Evolutionary conservation across 2,797 vertebrate species (phyloP).

Genomic region (Paramormyrops hopkinsi): DNA sequence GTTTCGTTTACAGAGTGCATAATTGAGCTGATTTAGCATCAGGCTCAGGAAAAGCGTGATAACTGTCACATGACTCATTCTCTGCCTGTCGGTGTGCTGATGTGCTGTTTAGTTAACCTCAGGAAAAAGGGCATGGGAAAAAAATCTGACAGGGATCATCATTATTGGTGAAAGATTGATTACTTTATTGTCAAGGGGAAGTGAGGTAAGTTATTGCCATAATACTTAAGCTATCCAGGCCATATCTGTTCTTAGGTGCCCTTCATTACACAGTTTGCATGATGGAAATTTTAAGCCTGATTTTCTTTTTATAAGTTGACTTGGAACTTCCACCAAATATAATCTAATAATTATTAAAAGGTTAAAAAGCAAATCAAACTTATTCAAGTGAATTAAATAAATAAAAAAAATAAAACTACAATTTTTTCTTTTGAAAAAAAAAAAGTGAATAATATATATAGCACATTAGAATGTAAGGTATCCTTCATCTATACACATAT

Average conservation of each 20-base stretch:
- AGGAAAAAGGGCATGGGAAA: neutral
- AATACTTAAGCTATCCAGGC: neutral
- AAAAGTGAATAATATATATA: neutral
- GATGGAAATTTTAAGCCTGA: neutral
- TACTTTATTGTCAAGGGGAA: neutral
- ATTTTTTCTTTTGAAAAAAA: neutral
- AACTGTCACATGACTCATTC: constrained; percentile 38
- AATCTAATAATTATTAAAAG: neutral
- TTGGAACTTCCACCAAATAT: neutral
- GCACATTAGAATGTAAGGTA: neutral
- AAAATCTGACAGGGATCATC: neutral
- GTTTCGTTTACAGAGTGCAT: constrained; percentile 49
- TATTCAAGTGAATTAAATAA: neutral
- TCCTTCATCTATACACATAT: neutral
- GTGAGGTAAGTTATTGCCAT: neutral
- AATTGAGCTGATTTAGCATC: constrained; percentile 52
- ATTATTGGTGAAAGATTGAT: constrained; percentile 5
- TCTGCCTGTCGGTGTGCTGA: constrained; percentile 48
- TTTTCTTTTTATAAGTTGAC: neutral
- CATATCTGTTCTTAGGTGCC: neutral
- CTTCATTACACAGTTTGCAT: neutral
- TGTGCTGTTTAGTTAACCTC: constrained; percentile 62
- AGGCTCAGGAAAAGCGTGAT: constrained; percentile 40
- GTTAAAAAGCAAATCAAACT: neutral
- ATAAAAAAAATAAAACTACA: neutral